Evolutionary conservation across 2,113 vertebrate species (phyloP).

Genomic region (Strix aluco): DNA sequence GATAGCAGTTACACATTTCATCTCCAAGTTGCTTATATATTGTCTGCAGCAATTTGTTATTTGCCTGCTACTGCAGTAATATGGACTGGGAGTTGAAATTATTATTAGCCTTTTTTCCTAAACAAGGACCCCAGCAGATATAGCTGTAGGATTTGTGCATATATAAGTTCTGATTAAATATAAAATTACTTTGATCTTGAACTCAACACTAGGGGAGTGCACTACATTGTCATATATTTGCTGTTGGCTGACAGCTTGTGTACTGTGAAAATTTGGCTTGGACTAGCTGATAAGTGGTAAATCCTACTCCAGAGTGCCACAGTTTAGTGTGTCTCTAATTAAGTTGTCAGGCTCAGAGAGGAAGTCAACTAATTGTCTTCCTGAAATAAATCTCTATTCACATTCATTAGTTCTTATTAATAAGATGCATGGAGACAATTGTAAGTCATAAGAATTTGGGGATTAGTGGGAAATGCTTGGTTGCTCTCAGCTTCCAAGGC

Average conservation of each 20-base stretch:
- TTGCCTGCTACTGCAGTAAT: background rate
- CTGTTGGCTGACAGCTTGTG: background rate
- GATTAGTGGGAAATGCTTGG: background rate
- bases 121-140: background rate
- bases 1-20: background rate
- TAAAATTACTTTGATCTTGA: background rate
- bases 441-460: constrained; percentile 8
- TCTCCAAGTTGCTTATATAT: background rate
- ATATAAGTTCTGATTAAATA: background rate
- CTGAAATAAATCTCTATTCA: background rate
- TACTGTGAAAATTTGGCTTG: background rate
- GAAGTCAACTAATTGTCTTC: background rate
- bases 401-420: background rate
- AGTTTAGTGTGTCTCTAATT: background rate
- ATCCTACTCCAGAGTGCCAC: background rate
- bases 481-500: background rate
- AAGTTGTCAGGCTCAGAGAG: background rate
- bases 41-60: background rate
- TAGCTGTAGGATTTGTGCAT: background rate
- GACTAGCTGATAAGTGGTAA: background rate
- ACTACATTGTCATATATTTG: background rate
- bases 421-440: background rate
- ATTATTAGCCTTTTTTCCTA: background rate
- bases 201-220: background rate
- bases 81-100: background rate